Percentiles rank a stretch among this genome's conserved stretches.
Evolutionary conservation across 2,113 vertebrate species (phyloP).

Genomic region (Butorides virescens): DNA sequence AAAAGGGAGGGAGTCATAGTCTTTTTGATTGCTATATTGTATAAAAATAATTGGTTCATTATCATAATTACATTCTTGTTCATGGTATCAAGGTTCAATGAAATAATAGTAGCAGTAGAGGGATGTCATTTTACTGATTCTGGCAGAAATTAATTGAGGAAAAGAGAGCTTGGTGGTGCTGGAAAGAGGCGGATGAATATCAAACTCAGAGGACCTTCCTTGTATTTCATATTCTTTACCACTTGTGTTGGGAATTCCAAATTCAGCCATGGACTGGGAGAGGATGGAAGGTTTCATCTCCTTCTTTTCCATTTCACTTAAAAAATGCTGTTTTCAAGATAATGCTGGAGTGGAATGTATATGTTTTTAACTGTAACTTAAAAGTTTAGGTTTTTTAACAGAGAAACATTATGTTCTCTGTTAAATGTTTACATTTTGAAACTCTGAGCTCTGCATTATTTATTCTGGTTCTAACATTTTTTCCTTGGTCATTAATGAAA

Average conservation of each 20-base stretch:
- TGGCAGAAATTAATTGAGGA: neutral
- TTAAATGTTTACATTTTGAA: neutral
- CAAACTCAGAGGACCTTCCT: neutral
- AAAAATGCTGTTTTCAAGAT: neutral
- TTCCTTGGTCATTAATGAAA: neutral
- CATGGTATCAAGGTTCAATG: neutral
- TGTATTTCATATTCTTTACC: neutral
- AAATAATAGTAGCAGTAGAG: neutral
- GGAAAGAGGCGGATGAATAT: neutral
- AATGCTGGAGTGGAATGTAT: neutral
- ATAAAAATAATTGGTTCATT: slow-evolving; percentile 36
- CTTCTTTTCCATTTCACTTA: neutral
- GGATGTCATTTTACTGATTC: neutral
- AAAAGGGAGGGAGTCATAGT: neutral
- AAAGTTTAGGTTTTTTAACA: neutral
- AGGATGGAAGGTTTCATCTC: neutral
- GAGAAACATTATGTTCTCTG: neutral
- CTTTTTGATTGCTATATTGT: neutral
- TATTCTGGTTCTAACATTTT: neutral
- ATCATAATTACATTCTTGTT: slow-evolving; percentile 31
- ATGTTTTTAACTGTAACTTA: neutral
- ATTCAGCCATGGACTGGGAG: neutral
- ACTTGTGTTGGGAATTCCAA: neutral
- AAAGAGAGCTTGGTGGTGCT: neutral
- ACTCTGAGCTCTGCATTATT: neutral